Evolutionary conservation across 2,113 vertebrate genomes (phyloP).

Genomic region (Campylomormyrus numenius): DNA sequence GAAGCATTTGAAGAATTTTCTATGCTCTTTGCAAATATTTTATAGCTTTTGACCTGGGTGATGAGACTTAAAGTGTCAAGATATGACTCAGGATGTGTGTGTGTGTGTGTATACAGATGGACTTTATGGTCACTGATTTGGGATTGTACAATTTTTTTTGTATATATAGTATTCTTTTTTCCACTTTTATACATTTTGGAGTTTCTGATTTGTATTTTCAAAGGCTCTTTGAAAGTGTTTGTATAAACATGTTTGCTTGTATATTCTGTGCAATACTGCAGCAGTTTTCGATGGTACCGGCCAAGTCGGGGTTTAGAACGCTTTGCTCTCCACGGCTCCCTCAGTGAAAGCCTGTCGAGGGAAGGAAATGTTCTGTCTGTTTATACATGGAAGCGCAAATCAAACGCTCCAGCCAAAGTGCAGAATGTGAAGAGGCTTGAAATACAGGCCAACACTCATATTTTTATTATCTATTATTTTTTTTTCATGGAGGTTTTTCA

Average conservation of each 20-base stretch:
- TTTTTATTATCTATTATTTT: not conserved
- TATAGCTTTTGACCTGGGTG: slow-evolving; percentile 17
- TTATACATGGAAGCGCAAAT: not conserved
- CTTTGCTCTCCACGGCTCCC: not conserved
- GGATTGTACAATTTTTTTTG: slow-evolving; percentile 21
- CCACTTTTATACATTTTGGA: slow-evolving; percentile 58
- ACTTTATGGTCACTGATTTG: not conserved
- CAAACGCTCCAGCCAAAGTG: not conserved
- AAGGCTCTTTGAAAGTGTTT: slow-evolving; percentile 27
- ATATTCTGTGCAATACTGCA: slow-evolving; percentile 27
- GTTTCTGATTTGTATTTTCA: not conserved
- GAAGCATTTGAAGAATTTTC: not conserved
- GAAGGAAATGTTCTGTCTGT: slow-evolving; percentile 11
- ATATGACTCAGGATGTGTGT: slow-evolving; percentile 16
- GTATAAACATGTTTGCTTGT: slow-evolving; percentile 28
- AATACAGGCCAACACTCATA: not conserved
- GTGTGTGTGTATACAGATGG: slow-evolving; percentile 20
- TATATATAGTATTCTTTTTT: slow-evolving; percentile 42
- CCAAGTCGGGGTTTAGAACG: slow-evolving; percentile 27
- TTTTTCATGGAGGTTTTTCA: not conserved
- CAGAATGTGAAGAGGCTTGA: not conserved
- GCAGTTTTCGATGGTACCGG: slow-evolving; percentile 34
- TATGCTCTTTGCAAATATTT: not conserved
- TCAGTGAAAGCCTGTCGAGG: not conserved
- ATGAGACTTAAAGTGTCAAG: not conserved